Conservation (phyloP, 2,888 invertebrate genomes). For the Ametastegia equiseti region DNA sequence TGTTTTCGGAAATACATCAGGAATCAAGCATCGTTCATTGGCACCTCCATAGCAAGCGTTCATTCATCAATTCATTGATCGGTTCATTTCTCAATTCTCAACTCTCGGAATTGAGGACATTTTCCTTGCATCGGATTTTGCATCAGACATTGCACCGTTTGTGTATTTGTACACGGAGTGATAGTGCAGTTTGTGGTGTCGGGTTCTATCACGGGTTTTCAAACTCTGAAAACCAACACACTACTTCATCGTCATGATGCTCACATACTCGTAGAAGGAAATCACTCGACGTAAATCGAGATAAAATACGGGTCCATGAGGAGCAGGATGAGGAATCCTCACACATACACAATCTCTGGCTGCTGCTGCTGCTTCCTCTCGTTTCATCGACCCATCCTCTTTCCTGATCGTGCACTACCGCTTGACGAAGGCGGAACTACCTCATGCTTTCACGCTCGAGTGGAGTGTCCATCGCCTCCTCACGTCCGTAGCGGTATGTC, state of each 20-base stretch:
- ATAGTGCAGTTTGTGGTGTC: background rate
- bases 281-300: slow-evolving; percentile 21
- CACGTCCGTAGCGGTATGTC: background rate
- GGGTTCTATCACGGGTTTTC: background rate
- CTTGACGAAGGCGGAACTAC: slow-evolving; percentile 24
- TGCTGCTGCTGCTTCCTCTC: background rate
- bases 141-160: too few species aligned
- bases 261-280: background rate
- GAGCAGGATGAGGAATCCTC: background rate
- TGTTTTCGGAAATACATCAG: too few species aligned
- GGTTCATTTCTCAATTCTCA: too few species aligned
- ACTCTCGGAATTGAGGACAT: too few species aligned
- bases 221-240: background rate
- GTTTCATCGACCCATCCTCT: background rate
- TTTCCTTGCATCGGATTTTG: too few species aligned
- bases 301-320: background rate
- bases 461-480: slow-evolving; percentile 22
- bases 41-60: too few species aligned
- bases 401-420: background rate
- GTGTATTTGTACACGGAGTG: too few species aligned
- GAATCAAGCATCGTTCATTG: too few species aligned
- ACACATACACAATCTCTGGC: background rate
- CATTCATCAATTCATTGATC: too few species aligned
- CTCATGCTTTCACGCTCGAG: slow-evolving; percentile 23
- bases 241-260: background rate